These are phyloP conservation scores for Brachionus sp. DNA, from an alignment of 1,140 invertebrate species.

Conservation along the genomic window DNA sequence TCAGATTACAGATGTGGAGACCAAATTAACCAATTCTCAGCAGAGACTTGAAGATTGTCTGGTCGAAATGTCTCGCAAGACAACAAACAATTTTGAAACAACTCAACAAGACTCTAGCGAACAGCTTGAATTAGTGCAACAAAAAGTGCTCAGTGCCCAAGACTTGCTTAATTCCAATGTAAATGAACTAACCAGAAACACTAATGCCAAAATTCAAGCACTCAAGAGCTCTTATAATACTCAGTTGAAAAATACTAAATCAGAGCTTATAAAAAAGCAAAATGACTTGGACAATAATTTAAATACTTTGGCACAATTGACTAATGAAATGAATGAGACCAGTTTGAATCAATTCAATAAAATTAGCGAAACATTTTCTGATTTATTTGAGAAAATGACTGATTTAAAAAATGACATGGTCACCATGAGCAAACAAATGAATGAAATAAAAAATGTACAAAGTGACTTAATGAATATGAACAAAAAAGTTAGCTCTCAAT, in stretches of 20 bases:
- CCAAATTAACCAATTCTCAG: slow-evolving; percentile 34
- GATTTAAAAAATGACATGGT: slow-evolving; percentile 5
- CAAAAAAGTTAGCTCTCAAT: not conserved
- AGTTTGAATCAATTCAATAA: not conserved
- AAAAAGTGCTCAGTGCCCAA: not conserved
- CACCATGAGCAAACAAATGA: not conserved
- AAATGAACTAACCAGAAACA: not conserved
- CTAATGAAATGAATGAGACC: not conserved
- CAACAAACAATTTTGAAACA: slow-evolving; percentile 39
- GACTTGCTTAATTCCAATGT: not conserved
- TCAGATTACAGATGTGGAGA: slow-evolving; percentile 36
- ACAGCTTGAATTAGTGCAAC: slow-evolving; percentile 2
- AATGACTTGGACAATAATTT: not conserved
- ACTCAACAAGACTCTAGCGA: slow-evolving; percentile 29
- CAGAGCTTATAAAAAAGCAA: not conserved
- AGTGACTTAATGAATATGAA: not conserved
- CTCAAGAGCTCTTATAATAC: slow-evolving; percentile 16
- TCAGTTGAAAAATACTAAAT: slow-evolving; percentile 30
- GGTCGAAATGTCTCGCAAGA: slow-evolving; percentile 39
- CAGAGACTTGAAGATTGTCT: slow-evolving; percentile 40
- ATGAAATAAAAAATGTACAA: not conserved
- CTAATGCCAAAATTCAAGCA: not conserved
- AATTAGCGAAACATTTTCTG: not conserved
- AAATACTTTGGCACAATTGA: not conserved
- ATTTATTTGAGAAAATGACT: slow-evolving; percentile 7